Evolutionary conservation across 2,113 vertebrate species (phyloP).

Genomic region (Ploceus nigricollis): DNA sequence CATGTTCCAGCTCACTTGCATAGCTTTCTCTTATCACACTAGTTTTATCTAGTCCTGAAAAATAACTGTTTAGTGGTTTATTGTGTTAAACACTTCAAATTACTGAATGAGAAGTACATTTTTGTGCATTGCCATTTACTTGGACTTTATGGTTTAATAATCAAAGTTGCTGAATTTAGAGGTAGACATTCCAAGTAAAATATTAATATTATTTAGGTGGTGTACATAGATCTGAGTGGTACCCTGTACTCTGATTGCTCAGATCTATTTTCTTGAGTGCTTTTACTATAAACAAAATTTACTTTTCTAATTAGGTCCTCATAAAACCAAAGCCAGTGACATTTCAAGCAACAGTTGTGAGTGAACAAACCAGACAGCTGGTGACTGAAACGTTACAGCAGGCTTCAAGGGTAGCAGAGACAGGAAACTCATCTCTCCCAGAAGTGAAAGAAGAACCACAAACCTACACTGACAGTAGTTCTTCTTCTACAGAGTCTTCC

Average conservation of each 20-base stretch:
- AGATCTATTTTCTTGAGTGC: not conserved
- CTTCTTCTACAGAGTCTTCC: constrained; percentile 78
- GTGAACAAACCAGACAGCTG: constrained; percentile 92
- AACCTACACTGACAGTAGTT: constrained; percentile 76
- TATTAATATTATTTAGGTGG: not conserved
- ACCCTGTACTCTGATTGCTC: not conserved
- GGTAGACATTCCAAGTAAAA: not conserved
- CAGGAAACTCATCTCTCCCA: constrained; percentile 69
- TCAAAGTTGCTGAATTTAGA: not conserved
- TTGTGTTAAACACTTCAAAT: not conserved
- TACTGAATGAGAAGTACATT: not conserved
- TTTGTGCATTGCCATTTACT: not conserved
- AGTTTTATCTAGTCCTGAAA: not conserved
- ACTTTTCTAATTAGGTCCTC: constrained; percentile 82
- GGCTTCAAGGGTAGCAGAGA: constrained; percentile 83
- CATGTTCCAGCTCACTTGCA: not conserved
- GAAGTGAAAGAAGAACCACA: constrained; percentile 85
- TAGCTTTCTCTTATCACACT: not conserved
- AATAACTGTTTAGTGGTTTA: not conserved
- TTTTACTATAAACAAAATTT: not conserved
- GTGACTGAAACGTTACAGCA: constrained; percentile 96
- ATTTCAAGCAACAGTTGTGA: constrained; percentile 93
- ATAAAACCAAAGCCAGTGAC: constrained; percentile 97
- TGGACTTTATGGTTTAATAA: not conserved
- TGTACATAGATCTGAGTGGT: not conserved